Evolutionary conservation across 2,113 vertebrate species (phyloP).

Genomic region (Salvelinus sp.): DNA sequence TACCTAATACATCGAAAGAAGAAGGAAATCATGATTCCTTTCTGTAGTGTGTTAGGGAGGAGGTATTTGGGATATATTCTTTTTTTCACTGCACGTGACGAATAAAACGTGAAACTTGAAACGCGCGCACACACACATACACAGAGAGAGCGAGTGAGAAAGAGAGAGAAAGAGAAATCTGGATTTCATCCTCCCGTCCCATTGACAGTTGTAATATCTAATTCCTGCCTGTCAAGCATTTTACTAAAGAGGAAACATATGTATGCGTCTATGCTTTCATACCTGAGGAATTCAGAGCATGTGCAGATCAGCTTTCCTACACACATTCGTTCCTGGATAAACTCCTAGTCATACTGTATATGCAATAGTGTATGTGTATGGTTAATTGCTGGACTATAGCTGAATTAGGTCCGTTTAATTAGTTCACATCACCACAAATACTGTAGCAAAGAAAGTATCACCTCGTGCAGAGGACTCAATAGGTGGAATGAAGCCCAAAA

Average conservation of each 20-base stretch:
- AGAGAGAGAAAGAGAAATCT: no score
- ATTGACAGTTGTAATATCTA: constrained; percentile 2
- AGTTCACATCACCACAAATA: no score
- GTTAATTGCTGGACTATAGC: no score
- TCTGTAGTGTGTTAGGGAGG: no score
- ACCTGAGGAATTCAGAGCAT: constrained; percentile 15
- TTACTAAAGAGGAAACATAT: constrained; percentile 8
- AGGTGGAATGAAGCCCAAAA: background rate
- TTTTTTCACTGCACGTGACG: background rate
- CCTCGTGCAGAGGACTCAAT: background rate
- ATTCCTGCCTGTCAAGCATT: background rate
- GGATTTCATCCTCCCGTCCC: no score
- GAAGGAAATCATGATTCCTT: no score
- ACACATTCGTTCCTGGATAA: background rate
- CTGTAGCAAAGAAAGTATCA: background rate
- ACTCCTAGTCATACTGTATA: no score
- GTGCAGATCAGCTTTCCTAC: constrained; percentile 3
- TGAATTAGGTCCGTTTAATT: no score
- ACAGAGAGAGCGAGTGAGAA: background rate
- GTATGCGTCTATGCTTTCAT: constrained; percentile 1
- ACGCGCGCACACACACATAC: constrained; percentile 2
- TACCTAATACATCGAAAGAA: background rate
- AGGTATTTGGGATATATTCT: no score
- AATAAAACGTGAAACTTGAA: background rate
- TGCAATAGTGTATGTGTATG: no score